These are phyloP conservation scores for Protomyctophum bolini DNA, from an alignment of 2,113 vertebrate genomes.

Conservation along the genomic window DNA sequence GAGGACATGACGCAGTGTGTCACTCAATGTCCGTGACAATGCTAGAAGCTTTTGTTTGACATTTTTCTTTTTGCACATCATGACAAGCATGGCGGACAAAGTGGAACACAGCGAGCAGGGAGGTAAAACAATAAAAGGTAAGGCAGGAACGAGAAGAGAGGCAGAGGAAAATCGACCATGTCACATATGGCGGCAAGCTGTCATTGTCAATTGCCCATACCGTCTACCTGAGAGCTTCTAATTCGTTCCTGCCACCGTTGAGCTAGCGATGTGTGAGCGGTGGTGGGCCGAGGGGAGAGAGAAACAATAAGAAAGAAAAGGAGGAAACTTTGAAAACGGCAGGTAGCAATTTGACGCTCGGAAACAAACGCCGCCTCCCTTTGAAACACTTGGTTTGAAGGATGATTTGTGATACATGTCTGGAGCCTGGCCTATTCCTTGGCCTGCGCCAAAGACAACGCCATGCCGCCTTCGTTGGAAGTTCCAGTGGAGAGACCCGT, in stretches of 20 bases:
- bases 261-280: conserved; percentile 22
- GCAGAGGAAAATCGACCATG: conserved; percentile 37
- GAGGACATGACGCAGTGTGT: too few species aligned
- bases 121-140: conserved; percentile 53
- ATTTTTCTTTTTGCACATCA: conserved; percentile 1
- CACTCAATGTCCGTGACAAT: too few species aligned
- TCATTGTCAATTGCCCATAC: conserved; percentile 51
- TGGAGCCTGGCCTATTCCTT: conserved; percentile 14
- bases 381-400: conserved; percentile 44
- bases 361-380: conserved; percentile 33
- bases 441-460: not conserved
- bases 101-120: too few species aligned
- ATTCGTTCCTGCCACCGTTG: conserved; percentile 35
- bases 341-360: conserved; percentile 57
- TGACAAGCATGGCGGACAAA: too few species aligned
- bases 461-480: not conserved
- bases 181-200: conserved; percentile 32
- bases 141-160: conserved; percentile 4
- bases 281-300: not conserved
- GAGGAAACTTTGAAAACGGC: conserved; percentile 43
- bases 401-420: conserved; percentile 38
- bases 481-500: conserved; percentile 2
- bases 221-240: conserved; percentile 38
- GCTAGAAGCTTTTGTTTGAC: not conserved
- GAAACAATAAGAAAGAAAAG: too few species aligned